Conservation (phyloP, 2,888 invertebrate genomes). For the Troides helena region DNA sequence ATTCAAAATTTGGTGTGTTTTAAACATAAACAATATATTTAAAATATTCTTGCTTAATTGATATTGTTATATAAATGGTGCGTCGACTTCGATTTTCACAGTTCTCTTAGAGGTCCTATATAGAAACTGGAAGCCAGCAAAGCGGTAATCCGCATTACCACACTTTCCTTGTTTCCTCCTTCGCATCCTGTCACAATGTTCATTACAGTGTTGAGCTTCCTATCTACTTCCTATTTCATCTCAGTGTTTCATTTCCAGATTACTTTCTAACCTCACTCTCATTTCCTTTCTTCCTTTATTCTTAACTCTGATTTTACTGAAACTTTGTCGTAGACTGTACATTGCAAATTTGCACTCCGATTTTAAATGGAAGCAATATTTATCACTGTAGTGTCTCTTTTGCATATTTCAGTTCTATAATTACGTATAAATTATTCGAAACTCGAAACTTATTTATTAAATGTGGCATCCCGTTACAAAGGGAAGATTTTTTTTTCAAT, state of each 20-base stretch:
- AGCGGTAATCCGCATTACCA: conserved; percentile 1
- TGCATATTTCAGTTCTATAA: background rate
- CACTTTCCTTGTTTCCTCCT: background rate
- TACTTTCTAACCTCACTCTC: conserved; percentile 7
- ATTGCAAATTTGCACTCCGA: background rate
- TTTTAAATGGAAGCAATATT: background rate
- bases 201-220: conserved; percentile 21
- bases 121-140: background rate
- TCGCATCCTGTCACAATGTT: conserved; percentile 18
- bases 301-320: background rate
- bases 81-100: background rate
- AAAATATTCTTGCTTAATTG: background rate
- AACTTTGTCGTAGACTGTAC: background rate
- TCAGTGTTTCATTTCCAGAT: conserved; percentile 23
- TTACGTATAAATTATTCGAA: background rate
- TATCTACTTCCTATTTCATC: conserved; percentile 21
- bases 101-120: background rate
- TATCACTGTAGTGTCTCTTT: background rate
- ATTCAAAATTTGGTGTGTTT: too few relatives aligned
- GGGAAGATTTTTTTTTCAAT: background rate
- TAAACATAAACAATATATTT: too few relatives aligned
- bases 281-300: background rate
- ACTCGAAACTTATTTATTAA: background rate
- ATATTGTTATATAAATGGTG: background rate
- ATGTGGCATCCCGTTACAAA: too few relatives aligned